Conservation (phyloP, 1,140 invertebrate genomes). For the Drosophila triauraria region DNA sequence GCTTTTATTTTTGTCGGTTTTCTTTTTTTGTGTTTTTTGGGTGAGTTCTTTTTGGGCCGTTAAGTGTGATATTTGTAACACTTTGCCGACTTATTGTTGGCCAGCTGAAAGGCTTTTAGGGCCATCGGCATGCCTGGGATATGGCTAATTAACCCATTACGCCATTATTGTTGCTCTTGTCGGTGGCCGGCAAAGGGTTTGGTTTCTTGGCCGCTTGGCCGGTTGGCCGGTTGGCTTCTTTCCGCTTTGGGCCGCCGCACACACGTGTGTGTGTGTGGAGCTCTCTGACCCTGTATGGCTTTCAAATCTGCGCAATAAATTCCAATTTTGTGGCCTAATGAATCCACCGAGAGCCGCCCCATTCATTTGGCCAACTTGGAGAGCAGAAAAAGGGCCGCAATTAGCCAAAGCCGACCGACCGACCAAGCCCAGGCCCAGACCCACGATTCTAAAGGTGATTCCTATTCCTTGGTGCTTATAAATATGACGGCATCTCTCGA, state of each 20-base stretch:
- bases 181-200: constrained; percentile 52
- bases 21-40: constrained; percentile 13
- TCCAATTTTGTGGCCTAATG: constrained; percentile 78
- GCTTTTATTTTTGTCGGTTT: constrained; percentile 25
- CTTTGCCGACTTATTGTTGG: constrained; percentile 75
- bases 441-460: constrained; percentile 1
- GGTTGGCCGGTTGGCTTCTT: constrained; percentile 37
- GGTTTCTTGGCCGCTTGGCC: constrained; percentile 13
- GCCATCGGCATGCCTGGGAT: constrained; percentile 56
- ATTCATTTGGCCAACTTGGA: constrained; percentile 55
- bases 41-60: constrained; percentile 45
- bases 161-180: constrained; percentile 70
- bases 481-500: constrained; percentile 45
- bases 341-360: constrained; percentile 71
- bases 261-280: constrained; percentile 46
- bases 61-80: constrained; percentile 84
- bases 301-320: constrained; percentile 80
- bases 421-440: constrained; percentile 15
- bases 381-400: constrained; percentile 61
- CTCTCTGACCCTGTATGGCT: constrained; percentile 50
- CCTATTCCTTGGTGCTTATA: constrained; percentile 11
- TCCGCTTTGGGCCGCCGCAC: constrained; percentile 59
- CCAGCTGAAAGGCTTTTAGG: constrained; percentile 52
- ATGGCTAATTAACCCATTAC: constrained; percentile 81
- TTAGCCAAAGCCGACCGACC: constrained; percentile 47